Evolutionary conservation across 2,797 vertebrate genomes (phyloP).

Genomic region (Pipistrellus kuhlii): DNA sequence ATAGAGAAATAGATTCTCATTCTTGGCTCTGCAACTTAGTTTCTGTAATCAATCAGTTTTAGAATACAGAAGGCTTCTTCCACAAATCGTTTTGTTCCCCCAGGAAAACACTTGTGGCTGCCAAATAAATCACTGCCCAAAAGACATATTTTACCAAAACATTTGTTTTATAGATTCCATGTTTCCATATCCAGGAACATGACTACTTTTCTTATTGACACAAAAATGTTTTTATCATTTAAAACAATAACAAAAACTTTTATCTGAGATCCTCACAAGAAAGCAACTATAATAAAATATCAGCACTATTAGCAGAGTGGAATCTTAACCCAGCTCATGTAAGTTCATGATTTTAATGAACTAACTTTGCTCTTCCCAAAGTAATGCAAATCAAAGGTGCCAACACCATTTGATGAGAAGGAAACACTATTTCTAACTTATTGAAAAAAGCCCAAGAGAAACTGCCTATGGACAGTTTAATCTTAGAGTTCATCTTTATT

Average conservation of each 20-base stretch:
- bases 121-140: constrained; percentile 49
- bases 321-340: constrained; percentile 5
- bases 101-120: constrained; percentile 26
- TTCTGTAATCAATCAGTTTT: constrained; percentile 57
- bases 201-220: constrained; percentile 53
- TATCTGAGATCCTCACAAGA: not conserved
- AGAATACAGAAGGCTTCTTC: constrained; percentile 1
- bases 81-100: constrained; percentile 51
- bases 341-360: constrained; percentile 59
- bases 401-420: constrained; percentile 37
- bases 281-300: constrained; percentile 4
- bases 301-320: not conserved
- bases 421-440: constrained; percentile 54
- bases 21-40: not conserved
- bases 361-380: constrained; percentile 6
- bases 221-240: constrained; percentile 21
- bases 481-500: constrained; percentile 59
- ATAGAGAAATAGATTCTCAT: constrained; percentile 12
- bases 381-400: not conserved
- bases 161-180: constrained; percentile 66
- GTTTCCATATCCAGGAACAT: constrained; percentile 61
- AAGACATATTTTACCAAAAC: constrained; percentile 63
- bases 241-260: constrained; percentile 3
- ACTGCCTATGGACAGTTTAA: constrained; percentile 54
- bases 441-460: constrained; percentile 55